Evolutionary conservation across 35 echinoderm and acorn worm genomes (phyloP), one percentile per base, ranked within the genome.

Genomic region (Hemicentrotus pulcherrimus): DNA sequence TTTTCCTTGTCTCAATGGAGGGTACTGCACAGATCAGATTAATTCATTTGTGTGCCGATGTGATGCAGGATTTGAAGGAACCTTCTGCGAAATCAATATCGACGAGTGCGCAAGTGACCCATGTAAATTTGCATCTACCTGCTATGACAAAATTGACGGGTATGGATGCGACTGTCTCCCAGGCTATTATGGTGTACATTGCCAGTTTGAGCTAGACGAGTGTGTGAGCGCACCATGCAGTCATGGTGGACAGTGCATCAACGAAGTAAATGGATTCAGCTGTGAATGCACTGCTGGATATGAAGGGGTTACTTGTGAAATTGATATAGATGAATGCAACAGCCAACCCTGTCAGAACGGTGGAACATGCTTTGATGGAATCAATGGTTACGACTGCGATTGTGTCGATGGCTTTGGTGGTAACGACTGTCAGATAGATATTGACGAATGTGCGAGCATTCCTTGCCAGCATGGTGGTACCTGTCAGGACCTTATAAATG

Each of bases 1-100:
- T 86, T 88, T 33, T 19, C 96, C 96, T 45, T 97, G 96, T 94
- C 47, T 46, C 9, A 97, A 97, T 86, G 95, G 95, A 61, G 96
- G 52, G 12, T 86, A 91, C 0, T 97, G 96, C 46, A 71, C 78
- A 10, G 95, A 97, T 45, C n/a, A 19, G 22, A 70, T 97, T 32
- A 94, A 94, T 88, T 50, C 85, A 13, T 97, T 91, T 22, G 13
- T 32, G 1, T 97, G 96, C 61, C 14, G 48, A n/a, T 97, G 96
- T 48, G 65, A 85, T 10, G 28, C 95, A 30, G 96, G 96, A 24
- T 87, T 96, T 32, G 33, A 59, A 46, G 96, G 96, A 28, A 85
- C n/a, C 0, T 70, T 96, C 58, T 97, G 96, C 85, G 95, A 94
- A 32, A 32, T 35, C 9, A 92, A 97, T 59, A 96, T 96, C 33